Conservation (phyloP, 1,140 invertebrate genomes). For the Zaprionus inermis region DNA sequence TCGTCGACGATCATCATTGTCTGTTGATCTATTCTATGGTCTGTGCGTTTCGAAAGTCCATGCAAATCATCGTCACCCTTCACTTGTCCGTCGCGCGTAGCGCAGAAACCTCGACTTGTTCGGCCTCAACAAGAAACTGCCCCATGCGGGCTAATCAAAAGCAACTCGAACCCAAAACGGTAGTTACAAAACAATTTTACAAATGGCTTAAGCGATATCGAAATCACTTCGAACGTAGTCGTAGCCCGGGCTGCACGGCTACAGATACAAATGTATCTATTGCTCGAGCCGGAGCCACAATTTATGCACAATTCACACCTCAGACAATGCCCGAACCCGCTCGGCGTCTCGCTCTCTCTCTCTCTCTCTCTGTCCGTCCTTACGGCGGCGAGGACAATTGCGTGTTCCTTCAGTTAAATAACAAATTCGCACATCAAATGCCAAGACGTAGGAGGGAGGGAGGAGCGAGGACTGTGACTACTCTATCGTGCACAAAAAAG, state of each 20-base stretch:
- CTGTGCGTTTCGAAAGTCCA: slow-evolving; percentile 57
- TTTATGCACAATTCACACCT: slow-evolving; percentile 71
- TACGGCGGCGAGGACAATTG: slow-evolving; percentile 64
- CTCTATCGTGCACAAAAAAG: slow-evolving; percentile 76
- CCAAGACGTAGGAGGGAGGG: slow-evolving; percentile 50
- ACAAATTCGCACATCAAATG: slow-evolving; percentile 84
- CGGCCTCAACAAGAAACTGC: neutral
- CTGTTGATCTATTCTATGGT: slow-evolving; percentile 3
- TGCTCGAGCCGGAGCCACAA: slow-evolving; percentile 46
- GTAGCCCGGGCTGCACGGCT: neutral
- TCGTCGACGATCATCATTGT: slow-evolving; percentile 32
- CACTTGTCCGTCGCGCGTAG: slow-evolving; percentile 41
- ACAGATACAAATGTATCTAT: slow-evolving; percentile 50
- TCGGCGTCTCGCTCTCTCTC: no score
- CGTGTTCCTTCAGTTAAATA: slow-evolving; percentile 74
- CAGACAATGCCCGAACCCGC: slow-evolving; percentile 13
- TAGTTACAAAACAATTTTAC: slow-evolving; percentile 33
- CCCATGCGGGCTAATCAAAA: neutral
- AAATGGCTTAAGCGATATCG: slow-evolving; percentile 16
- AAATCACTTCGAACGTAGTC: slow-evolving; percentile 13
- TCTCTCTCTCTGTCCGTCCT: neutral
- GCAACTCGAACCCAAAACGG: slow-evolving; percentile 22
- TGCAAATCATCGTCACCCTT: slow-evolving; percentile 56
- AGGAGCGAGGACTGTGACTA: slow-evolving; percentile 10
- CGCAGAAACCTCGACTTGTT: no score